A percentile compares a stretch with the other conserved stretches of the same genome.
phyloP scores from a whole-genome alignment of 2,888 invertebrate species.

The Bombyx huttoni region DNA sequence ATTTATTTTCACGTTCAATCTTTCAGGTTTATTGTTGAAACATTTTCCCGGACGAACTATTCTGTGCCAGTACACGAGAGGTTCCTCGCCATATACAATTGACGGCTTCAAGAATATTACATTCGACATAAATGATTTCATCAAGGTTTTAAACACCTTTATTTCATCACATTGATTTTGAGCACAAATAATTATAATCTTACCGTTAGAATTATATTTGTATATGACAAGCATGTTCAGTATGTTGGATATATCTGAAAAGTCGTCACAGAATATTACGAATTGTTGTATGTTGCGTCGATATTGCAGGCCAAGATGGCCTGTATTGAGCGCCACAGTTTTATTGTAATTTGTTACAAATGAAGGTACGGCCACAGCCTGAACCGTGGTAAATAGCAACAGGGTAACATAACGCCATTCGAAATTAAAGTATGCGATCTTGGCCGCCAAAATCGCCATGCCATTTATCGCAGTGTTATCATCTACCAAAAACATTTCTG shows the following conservation, averaged over 20 bases:
- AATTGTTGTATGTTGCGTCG: constrained; percentile 21
- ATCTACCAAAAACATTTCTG: constrained; percentile 11
- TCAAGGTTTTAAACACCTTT: constrained; percentile 22
- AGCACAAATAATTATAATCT: constrained; percentile 30
- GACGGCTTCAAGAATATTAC: constrained; percentile 23
- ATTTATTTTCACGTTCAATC: constrained; percentile 14
- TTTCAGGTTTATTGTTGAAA: constrained; percentile 20
- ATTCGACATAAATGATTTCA: constrained; percentile 21
- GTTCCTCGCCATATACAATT: constrained; percentile 10
- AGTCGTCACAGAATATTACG: constrained; percentile 28
- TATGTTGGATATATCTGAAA: constrained; percentile 21
- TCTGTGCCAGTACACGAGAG: constrained; percentile 20
- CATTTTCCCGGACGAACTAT: constrained; percentile 25
- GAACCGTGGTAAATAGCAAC: constrained; percentile 23
- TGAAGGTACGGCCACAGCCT: constrained; percentile 19
- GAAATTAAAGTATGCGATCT: constrained; percentile 38
- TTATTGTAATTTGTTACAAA: constrained; percentile 29
- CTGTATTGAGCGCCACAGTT: constrained; percentile 22
- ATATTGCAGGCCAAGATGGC: constrained; percentile 17
- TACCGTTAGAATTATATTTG: constrained; percentile 31
- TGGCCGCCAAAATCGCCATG: constrained; percentile 30
- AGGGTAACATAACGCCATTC: constrained; percentile 39
- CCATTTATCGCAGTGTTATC: constrained; percentile 11
- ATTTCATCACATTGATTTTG: constrained; percentile 25
- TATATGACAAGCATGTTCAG: constrained; percentile 21